Evolutionary conservation across 2,797 vertebrate genomes (phyloP), one percentile per base, ranked within the genome.

Genomic region (Melanotaenia nigrans): DNA sequence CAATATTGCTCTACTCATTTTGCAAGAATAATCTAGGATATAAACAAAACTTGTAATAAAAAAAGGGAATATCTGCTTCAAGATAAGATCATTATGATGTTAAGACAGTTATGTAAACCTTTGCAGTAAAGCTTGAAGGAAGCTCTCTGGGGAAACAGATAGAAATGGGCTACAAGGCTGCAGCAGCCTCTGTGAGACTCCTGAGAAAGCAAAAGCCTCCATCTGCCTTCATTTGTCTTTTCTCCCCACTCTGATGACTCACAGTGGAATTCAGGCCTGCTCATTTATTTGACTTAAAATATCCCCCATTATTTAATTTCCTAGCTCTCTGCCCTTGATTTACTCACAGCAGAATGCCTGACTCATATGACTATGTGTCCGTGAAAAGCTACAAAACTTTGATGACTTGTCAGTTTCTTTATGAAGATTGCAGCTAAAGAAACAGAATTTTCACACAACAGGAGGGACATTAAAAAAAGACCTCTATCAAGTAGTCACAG

Each of bases 171-270:
- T 66, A 62, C 40, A 66, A 78, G 77, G 82, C 65, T 75, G 64
- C 71, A 76, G 71, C 56, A 32, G 75, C 65, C 78, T 73, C 78
- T 25, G 68, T 63, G 82, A 80, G 80, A 72, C 77, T 68, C 73
- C 73, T 68, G 51, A 75, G 59, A 40, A 71, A 64, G 47, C 54
- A 58, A 61, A 45, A 81, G 61, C 71, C 80, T 63, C 85, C 83
- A 80, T 84, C 83, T 74, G 77, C 79, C 61, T 78, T 70, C 33
- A 81, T 84, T 83, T 79, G 65, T 85, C 68, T 77, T 73, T 56
- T 55, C 77, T 84, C 61, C 35, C 28, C 75, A 81, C 73, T 42
- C 77, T 25, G 1, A 49, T 59, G 61, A 49, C 81, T 81, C 80
- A 63, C 76, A 61, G 65, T 55, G 51, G 67, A 79, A 73, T 73